A percentile compares a stretch with the other conserved stretches of the same genome.
Evolutionary conservation across 1,140 invertebrate genomes (phyloP).

Genomic region (Bombus terrestris): DNA sequence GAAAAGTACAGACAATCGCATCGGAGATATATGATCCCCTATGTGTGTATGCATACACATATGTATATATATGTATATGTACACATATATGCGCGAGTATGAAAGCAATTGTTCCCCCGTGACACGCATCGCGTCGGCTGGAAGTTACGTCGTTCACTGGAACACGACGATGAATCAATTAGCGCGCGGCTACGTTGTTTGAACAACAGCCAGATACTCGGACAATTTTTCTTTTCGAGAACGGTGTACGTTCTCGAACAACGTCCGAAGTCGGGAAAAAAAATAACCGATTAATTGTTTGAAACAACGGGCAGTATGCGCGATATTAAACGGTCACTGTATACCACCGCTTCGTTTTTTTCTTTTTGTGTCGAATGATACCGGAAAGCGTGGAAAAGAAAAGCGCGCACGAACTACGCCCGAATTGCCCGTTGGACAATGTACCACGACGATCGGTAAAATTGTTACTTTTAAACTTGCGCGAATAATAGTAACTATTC

Average conservation of each 20-base stretch:
- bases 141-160: constrained; percentile 25
- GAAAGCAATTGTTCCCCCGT: constrained; percentile 31
- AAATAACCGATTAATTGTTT: neutral
- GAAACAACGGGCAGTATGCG: neutral
- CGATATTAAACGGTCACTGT: constrained; percentile 12
- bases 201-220: constrained; percentile 7
- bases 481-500: neutral
- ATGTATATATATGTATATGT: neutral
- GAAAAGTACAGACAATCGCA: constrained; percentile 13
- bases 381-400: constrained; percentile 4
- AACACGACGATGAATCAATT: constrained; percentile 41
- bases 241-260: neutral
- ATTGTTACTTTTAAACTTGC: constrained; percentile 10
- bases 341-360: neutral
- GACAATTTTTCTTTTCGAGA: constrained; percentile 11
- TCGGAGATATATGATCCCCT: neutral
- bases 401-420: neutral
- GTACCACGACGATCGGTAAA: constrained; percentile 16
- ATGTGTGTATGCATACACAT: neutral
- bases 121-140: constrained; percentile 6
- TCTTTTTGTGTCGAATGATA: constrained; percentile 14
- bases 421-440: neutral
- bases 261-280: neutral
- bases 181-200: constrained; percentile 8
- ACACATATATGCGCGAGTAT: neutral